These are phyloP conservation scores for Mizuhopecten yessoensis DNA, from an alignment of 1,140 invertebrate genomes.

Conservation along the genomic window DNA sequence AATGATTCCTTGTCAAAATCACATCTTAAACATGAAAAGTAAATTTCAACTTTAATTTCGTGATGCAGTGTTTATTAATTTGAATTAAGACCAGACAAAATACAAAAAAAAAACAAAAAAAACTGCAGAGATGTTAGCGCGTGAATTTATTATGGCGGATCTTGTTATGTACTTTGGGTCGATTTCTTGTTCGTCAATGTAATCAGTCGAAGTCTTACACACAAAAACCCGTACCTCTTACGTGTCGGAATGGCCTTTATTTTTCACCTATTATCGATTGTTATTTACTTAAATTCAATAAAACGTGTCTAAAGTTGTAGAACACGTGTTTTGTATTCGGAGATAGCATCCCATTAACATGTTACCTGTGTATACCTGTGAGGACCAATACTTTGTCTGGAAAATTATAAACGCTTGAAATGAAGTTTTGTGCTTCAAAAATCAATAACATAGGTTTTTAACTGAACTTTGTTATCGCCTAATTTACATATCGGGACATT, in stretches of 20 bases:
- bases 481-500: conserved; percentile 32
- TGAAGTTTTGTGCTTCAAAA: conserved; percentile 1
- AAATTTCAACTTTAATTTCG: no score
- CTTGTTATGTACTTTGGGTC: background rate
- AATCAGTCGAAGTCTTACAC: background rate
- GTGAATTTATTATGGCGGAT: no score
- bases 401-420: conserved; percentile 9
- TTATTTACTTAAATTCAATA: background rate
- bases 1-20: background rate
- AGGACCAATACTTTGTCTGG: background rate
- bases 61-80: no score
- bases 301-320: background rate
- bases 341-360: background rate
- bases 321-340: background rate
- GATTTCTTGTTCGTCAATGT: background rate
- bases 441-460: background rate
- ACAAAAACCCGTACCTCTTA: background rate
- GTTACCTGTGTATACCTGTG: background rate
- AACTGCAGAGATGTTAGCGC: no score
- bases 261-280: background rate
- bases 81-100: no score
- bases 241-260: background rate
- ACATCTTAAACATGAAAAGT: no score
- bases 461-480: background rate
- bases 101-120: no score